Base-by-base conservation (phyloP, 2,113 vertebrate species). In the Galemys pyrenaicus region DNA sequence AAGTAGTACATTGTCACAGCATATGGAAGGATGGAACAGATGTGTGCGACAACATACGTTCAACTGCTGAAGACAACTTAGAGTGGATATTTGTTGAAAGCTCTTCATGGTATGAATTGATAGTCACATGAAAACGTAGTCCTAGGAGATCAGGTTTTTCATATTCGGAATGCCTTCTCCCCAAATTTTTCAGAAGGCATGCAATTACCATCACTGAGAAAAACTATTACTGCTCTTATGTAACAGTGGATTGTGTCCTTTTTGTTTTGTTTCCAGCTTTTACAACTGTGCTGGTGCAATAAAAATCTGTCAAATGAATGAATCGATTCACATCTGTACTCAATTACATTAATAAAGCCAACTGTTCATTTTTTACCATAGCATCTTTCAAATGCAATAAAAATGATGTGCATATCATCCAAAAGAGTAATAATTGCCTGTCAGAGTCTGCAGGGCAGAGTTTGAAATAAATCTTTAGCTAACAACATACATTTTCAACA, bases 21-120 rank as follows among this genome's bases (percentile, higher is more conserved):
- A 39, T 3, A 5, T 3, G 39, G n/a, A 71, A 87, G 19, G 39
- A 68, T 4, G 35, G 51, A 24, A 7, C 2, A 17, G 32, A 46
- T 64, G 28, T 58, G 56, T 20, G 15, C n/a, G 65, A 8, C 17
- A 58, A n/a, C 74, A 79, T 24, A 78, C 28, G 41, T 65, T 87
- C 32, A 79, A n/a, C 62, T 41, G 26, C 5, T 10, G 56, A 91
- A 67, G 41, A 60, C 39, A 73, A 78, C 32, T 60, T 74, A 87
- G 51, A 86, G 39, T 73, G 86, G 30, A 24, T 77, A 35, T 96
- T 96, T 96, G 95, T 96, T 97, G 95, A 97, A 89, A 87, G 94
- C 91, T 44, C 85, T 93, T 97, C 91, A 95, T 5, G 17, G 89
- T 26, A 75, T 89, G 78, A 83, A 68, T 22, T 46, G 17, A 35